Evolutionary conservation across 2,797 vertebrate species (phyloP).

Genomic region (Notamacropus eugenii): DNA sequence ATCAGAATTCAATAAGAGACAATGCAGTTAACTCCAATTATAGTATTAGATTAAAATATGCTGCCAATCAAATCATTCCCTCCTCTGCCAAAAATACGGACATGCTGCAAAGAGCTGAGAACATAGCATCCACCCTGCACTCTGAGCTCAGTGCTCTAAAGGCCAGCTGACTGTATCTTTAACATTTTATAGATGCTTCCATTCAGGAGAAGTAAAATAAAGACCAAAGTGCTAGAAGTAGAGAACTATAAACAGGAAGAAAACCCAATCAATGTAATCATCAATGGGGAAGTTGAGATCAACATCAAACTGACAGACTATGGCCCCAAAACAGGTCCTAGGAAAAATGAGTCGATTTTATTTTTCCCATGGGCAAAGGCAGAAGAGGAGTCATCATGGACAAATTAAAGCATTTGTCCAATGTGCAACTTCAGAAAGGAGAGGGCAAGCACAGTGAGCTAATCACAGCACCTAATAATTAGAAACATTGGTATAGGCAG

Average conservation of each 20-base stretch:
- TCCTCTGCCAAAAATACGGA: not conserved
- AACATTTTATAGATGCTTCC: constrained; percentile 29
- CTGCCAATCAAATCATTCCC: constrained; percentile 38
- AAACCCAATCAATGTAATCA: constrained; percentile 81
- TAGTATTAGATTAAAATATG: constrained; percentile 32
- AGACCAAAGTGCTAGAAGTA: constrained; percentile 73
- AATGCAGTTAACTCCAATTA: not conserved
- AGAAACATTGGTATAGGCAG: not conserved
- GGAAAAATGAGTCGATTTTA: constrained; percentile 82
- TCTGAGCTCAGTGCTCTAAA: not conserved
- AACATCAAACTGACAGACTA: constrained; percentile 76
- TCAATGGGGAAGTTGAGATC: constrained; percentile 76
- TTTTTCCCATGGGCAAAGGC: constrained; percentile 80
- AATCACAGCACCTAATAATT: constrained; percentile 63
- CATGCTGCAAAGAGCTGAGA: not conserved
- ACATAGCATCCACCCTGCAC: not conserved
- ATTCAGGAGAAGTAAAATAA: constrained; percentile 75
- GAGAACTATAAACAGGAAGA: constrained; percentile 72
- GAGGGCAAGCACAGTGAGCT: constrained; percentile 72
- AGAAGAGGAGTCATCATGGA: constrained; percentile 76
- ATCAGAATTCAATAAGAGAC: constrained; percentile 29
- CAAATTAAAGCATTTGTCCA: constrained; percentile 77
- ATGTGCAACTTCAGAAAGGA: constrained; percentile 71
- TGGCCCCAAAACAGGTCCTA: constrained; percentile 53
- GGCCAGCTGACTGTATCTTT: constrained; percentile 37